Evolutionary conservation across 23 tunicate genomes (phyloP), one percentile per base, ranked within the genome.

Genomic region (Ascidia mentula): DNA sequence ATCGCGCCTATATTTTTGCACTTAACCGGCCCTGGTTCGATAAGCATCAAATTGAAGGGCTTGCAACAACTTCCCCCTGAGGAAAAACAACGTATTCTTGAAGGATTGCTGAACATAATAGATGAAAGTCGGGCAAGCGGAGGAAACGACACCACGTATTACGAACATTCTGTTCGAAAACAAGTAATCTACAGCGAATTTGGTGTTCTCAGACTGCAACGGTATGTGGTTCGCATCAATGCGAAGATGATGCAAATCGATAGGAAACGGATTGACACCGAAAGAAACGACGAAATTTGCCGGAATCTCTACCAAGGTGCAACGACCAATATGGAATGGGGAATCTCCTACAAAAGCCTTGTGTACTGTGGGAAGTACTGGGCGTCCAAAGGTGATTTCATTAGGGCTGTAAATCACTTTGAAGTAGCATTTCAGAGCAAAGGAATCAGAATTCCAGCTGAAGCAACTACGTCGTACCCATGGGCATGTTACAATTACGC

Each of bases 401-500:
- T 4, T 18, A 36, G 32, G 30, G 75, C 75, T 34, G 65, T 53
- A 1, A 9, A 53, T 26, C 22, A 5, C 4, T 53, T 53, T 53
- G 65, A 53, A 5, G 65, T 20, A 28, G 65, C 65, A 20, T 34
- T 71, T 3, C 32, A 18, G 30, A 18, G 38, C 13, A 22, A 53
- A 3, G 13, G 65, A 6, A 53, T 53, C 13, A 26, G 65, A 5
- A 53, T 28, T 71, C 39, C 34, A 71, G 18, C 39, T 36, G 75
- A 34, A 18, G 39, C 32, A 3, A 18, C 8, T 4, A 71, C n/a
- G 18, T 71, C 39, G 4, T 71, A 20, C 30, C 39, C 75, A 6
- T 71, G 75, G 75, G 75, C 35, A 17, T 71, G 75, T 36, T 71
- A 7, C 75, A 71, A 71, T 31, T 31, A 71, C 75, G 75, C 75